A percentile compares a stretch with the other conserved stretches of the same genome.
Conservation (phyloP, 2,113 vertebrate genomes). For the Archilochus colubris region DNA sequence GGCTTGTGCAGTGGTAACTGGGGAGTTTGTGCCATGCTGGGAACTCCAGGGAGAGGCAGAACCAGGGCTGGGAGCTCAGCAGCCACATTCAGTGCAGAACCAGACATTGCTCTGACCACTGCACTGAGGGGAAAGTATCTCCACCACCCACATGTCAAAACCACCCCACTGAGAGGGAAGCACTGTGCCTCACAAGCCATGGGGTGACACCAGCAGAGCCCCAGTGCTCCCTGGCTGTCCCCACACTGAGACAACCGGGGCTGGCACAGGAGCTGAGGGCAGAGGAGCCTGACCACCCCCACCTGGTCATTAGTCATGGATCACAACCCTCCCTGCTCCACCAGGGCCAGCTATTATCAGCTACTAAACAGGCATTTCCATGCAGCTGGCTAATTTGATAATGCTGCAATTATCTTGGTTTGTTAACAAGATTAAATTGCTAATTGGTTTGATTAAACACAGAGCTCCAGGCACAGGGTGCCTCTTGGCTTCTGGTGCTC, state of each 20-base stretch:
- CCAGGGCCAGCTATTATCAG: constrained; percentile 55
- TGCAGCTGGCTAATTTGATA: constrained; percentile 68
- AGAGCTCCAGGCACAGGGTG: constrained; percentile 22
- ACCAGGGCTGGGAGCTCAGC: neutral
- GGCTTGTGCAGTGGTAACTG: neutral
- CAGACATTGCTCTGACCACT: neutral
- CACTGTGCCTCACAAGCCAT: neutral
- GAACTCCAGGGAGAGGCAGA: neutral
- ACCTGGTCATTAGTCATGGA: neutral
- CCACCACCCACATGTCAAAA: neutral
- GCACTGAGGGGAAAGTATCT: neutral
- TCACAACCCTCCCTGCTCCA: neutral
- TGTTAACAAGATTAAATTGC: constrained; percentile 69
- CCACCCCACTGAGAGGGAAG: neutral
- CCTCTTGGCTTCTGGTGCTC: neutral
- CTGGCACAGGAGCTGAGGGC: neutral
- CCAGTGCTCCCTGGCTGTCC: neutral
- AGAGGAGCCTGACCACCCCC: neutral
- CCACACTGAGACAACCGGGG: accelerated
- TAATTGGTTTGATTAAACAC: constrained; percentile 67
- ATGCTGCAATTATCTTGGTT: constrained; percentile 64
- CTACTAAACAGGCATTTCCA: constrained; percentile 61
- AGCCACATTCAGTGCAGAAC: neutral
- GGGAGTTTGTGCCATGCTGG: neutral
- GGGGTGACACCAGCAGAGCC: neutral